These are phyloP conservation scores for Pterois miles DNA, from an alignment of 2,797 vertebrate genomes.

Conservation along the genomic window DNA sequence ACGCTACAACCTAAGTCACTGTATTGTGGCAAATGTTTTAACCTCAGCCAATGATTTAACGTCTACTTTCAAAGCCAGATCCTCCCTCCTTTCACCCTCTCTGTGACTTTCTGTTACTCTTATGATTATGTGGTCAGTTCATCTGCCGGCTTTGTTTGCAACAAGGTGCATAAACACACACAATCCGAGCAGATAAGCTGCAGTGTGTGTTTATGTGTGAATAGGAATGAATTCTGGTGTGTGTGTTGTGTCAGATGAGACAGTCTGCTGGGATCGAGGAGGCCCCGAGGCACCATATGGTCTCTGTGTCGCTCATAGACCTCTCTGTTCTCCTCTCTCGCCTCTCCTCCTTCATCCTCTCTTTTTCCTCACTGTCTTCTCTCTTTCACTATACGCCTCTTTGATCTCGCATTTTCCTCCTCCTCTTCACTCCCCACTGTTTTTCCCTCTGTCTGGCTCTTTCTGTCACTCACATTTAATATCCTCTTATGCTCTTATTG, in stretches of 20 bases:
- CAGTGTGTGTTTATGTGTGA: slow-evolving; percentile 17
- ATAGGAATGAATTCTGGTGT: slow-evolving; percentile 22
- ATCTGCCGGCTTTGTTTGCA: slow-evolving; percentile 45
- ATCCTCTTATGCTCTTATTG: background rate
- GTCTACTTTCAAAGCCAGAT: slow-evolving; percentile 44
- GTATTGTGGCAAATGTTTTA: slow-evolving; percentile 40
- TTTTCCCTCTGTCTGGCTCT: slow-evolving; percentile 11
- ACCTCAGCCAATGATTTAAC: slow-evolving; percentile 22
- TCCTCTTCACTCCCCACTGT: slow-evolving; percentile 16
- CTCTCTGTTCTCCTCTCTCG: slow-evolving; percentile 44
- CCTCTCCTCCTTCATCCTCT: slow-evolving; percentile 38
- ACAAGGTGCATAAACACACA: slow-evolving; percentile 40
- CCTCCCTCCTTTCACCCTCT: slow-evolving; percentile 6
- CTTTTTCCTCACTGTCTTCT: slow-evolving; percentile 29
- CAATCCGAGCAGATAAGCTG: slow-evolving; percentile 20
- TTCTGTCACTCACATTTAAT: slow-evolving; percentile 37
- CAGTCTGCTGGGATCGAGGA: slow-evolving; percentile 57
- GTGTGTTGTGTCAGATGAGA: slow-evolving; percentile 44
- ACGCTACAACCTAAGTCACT: slow-evolving; percentile 33
- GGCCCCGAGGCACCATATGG: slow-evolving; percentile 70
- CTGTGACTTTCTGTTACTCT: slow-evolving; percentile 35
- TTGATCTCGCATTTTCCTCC: slow-evolving; percentile 45
- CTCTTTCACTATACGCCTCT: slow-evolving; percentile 15
- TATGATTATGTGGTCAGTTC: slow-evolving; percentile 55
- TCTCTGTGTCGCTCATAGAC: slow-evolving; percentile 55